phyloP scores from a whole-genome alignment of 2,797 vertebrate genomes.

The Halcyon badia region DNA sequence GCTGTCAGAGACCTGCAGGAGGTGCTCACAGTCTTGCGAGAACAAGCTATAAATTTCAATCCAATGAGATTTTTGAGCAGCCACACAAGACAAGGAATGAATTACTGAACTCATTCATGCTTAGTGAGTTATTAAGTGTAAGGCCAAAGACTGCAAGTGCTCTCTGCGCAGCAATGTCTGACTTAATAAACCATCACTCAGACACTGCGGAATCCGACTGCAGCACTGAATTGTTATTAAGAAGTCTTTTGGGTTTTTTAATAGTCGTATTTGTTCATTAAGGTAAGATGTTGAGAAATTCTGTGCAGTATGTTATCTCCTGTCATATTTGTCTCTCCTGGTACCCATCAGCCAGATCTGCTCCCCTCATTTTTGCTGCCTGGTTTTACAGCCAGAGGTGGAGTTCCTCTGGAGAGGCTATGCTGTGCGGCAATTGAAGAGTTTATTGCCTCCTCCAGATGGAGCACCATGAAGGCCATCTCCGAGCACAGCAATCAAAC shows the following conservation, averaged over 20 bases:
- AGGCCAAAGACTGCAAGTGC: slow-evolving; percentile 65
- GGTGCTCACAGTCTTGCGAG: slow-evolving; percentile 4
- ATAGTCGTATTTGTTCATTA: slow-evolving; percentile 21
- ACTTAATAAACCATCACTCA: slow-evolving; percentile 77
- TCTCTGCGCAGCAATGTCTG: slow-evolving; percentile 53
- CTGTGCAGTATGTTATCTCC: background rate
- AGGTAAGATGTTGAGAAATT: background rate
- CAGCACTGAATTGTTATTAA: slow-evolving; percentile 27
- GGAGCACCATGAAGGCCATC: background rate
- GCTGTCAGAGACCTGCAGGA: slow-evolving; percentile 23
- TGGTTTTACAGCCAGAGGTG: background rate
- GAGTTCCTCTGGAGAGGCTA: fast-evolving
- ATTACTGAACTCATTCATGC: slow-evolving; percentile 68
- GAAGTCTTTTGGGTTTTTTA: background rate
- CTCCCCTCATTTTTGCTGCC: background rate
- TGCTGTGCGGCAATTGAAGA: background rate
- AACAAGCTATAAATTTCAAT: slow-evolving; percentile 54
- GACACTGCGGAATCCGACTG: background rate
- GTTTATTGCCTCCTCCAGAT: background rate
- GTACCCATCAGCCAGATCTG: background rate
- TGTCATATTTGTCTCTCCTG: background rate
- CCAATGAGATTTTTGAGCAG: slow-evolving; percentile 52
- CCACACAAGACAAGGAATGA: slow-evolving; percentile 60
- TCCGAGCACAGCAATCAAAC: background rate
- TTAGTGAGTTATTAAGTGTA: slow-evolving; percentile 74